Evolutionary conservation across 2,113 vertebrate species (phyloP).

Genomic region (Lepisosteus oculatus): DNA sequence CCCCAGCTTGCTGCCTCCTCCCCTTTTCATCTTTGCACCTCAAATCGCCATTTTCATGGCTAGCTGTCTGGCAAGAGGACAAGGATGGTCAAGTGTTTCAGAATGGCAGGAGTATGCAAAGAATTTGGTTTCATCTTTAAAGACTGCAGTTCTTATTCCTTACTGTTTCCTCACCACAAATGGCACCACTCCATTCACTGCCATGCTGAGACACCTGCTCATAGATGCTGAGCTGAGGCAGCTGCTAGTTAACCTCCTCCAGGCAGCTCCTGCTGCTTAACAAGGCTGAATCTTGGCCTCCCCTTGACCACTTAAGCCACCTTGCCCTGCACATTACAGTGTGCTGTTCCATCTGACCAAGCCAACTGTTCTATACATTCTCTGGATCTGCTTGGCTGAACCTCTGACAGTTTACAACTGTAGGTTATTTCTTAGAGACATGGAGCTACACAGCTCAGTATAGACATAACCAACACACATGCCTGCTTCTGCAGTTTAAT

Average conservation of each 20-base stretch:
- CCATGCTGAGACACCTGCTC: constrained; percentile 5
- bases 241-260: not conserved
- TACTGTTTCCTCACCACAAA: not conserved
- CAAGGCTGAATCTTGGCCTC: too few relatives aligned
- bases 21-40: not conserved
- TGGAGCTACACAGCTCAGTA: too few relatives aligned
- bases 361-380: not conserved
- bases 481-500: too few relatives aligned
- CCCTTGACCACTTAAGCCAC: too few relatives aligned
- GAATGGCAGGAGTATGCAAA: not conserved
- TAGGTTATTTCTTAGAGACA: too few relatives aligned
- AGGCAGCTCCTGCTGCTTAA: too few relatives aligned
- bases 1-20: not conserved
- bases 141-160: not conserved
- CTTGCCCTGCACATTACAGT: not conserved
- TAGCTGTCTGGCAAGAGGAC: not conserved
- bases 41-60: not conserved
- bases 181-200: not conserved
- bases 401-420: not conserved
- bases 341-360: not conserved
- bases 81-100: not conserved
- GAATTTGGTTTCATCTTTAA: constrained; percentile 4
- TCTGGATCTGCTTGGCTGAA: not conserved
- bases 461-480: too few relatives aligned
- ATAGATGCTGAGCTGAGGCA: not conserved